Evolutionary conservation across 2,888 invertebrate species (phyloP).

Genomic region (Thera britannica): DNA sequence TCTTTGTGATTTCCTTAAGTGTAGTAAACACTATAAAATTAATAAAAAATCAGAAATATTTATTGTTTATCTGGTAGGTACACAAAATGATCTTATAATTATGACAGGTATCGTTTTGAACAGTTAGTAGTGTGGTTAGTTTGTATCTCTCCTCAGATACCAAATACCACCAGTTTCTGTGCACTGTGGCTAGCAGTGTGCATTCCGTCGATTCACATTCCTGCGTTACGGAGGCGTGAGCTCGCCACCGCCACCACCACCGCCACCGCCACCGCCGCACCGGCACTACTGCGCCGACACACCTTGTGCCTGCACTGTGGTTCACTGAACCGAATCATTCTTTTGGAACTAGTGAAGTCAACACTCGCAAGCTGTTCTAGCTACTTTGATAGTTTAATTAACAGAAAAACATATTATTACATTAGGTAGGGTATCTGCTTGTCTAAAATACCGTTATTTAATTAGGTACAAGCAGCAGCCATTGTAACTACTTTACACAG

Average conservation of each 20-base stretch:
- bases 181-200: slow-evolving; percentile 19
- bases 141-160: not conserved
- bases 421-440: not conserved
- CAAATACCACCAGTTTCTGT: not conserved
- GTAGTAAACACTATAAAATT: too few species aligned
- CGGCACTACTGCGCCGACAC: slow-evolving; percentile 9
- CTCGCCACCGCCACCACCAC: slow-evolving; percentile 14
- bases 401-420: not conserved
- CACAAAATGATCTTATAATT: too few species aligned
- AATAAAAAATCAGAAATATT: too few species aligned
- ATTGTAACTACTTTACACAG: too few species aligned
- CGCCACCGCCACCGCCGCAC: slow-evolving; percentile 7
- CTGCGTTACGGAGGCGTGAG: slow-evolving; percentile 21
- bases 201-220: slow-evolving; percentile 26
- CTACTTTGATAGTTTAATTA: not conserved
- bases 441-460: too few species aligned
- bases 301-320: slow-evolving; percentile 17
- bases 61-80: too few species aligned
- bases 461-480: too few species aligned
- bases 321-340: slow-evolving; percentile 9
- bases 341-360: slow-evolving; percentile 12
- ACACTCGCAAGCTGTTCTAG: not conserved
- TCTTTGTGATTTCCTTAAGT: too few species aligned
- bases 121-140: too few species aligned
- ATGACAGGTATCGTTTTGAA: too few species aligned